Base-by-base conservation (phyloP, 2,113 vertebrate species). In the Ramphastos sulfuratus region DNA sequence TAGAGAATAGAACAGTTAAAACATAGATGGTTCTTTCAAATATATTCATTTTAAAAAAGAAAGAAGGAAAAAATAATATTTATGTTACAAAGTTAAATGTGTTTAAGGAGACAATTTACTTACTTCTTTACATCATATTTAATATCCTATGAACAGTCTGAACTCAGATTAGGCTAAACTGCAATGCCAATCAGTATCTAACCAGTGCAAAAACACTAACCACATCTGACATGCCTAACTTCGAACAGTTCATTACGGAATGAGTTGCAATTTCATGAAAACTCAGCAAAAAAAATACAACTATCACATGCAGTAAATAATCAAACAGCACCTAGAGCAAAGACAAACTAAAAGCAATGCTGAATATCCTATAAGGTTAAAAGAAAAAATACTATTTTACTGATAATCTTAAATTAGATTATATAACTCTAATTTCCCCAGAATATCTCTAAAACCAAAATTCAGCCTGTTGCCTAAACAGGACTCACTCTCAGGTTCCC, bases 1-100 rank as follows among this genome's bases (percentile, higher is more conserved):
- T 19, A 81, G 89, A 92, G 92, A 94, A 65, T 50, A 89, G 50
- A 86, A 64, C 31, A 89, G 89, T 71, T 85, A 91, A 89, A 80
- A 21, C 37, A 81, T 19, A 92, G 16, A 72, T 28, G n/a, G n/a
- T 30, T 12, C 35, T 92, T 87, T 71, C 56, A 87, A 64, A 67
- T 56, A 74, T 44, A 92, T 59, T 74, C 12, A 55, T 44, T 82
- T 44, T 7, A 10, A 31, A 56, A 77, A 75, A 71, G 30, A 59
- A 20, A 55, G 17, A 48, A 7, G 12, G 2, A 20, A 48, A 9
- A 12, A 1, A 19, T 3, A 80, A 42, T 28, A 69, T 70, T 84
- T 6, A 77, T 23, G 1, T 52, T 76, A 55, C 7, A 77, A 48
- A 77, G 79, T 84, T 59, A 81, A 86, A 12, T 71, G 48, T 69